Base-by-base conservation (phyloP, 2,797 vertebrate genomes). In the Sarcoramphus papa region DNA sequence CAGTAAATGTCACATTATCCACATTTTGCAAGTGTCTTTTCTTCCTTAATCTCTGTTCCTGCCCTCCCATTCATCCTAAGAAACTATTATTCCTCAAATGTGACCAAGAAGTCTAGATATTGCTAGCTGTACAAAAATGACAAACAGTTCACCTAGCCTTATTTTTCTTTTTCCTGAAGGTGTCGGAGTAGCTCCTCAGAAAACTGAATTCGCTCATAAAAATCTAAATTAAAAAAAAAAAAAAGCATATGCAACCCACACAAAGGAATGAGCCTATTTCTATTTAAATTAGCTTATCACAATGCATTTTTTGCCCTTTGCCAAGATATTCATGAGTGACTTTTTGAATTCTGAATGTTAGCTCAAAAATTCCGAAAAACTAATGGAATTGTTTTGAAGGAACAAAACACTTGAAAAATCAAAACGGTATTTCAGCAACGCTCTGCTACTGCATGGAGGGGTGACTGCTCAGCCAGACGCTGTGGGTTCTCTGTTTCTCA, bases 251-350 rank as follows among this genome's bases (percentile, higher is more conserved):
- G 30, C 64, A 91, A 77, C 75, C 53, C 86, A 91, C 74, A 93
- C 56, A 93, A 74, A 77, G 20, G 77, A 95, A 88, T 45, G 10
- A 91, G 31, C 75, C 22, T 83, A 94, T 95, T 95, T 96, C 93
- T 93, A 96, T 95, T 96, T 85, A 97, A 96, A 96, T 97, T 76
- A 93, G 53, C 74, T 94, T 93, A 83, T 94, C 91, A 80, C 30
- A 77, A 93, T 95, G 90, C 94, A 92, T 68, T 91, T 95, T 94
- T 87, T 96, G 86, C 81, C 88, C 92, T 97, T 94, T 91, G 48
- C 48, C 70, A 92, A 89, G 60, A 74, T 93, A 95, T 91, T 94
- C 50, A 87, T 88, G 60, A 97, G 25, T 24, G 60, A 90, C 56
- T 92, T 85, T 69, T 91, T 83, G 72, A 96, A 88, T 95, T 92